phyloP scores from a whole-genome alignment of 2,888 invertebrate genomes.

The Mesoligia furuncula region DNA sequence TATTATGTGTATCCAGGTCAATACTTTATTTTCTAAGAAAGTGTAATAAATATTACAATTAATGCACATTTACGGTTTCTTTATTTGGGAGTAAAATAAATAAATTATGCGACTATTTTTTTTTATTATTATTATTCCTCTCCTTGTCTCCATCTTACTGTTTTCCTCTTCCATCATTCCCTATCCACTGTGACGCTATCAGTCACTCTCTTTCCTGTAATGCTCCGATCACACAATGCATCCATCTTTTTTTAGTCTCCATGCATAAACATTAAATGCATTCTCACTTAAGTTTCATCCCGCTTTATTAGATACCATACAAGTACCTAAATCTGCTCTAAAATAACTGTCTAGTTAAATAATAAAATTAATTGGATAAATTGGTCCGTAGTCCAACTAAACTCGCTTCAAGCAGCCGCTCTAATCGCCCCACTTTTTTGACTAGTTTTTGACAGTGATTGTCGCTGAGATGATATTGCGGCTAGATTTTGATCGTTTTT shows the following conservation, averaged over 20 bases:
- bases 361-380: too few relatives aligned
- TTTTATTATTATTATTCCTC: neutral
- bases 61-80: too few relatives aligned
- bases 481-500: too few relatives aligned
- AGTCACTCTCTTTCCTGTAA: too few relatives aligned
- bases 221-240: neutral
- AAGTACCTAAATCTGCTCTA: too few relatives aligned
- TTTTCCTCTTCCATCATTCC: neutral
- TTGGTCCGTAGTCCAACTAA: too few relatives aligned
- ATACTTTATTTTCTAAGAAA: slow-evolving; percentile 46
- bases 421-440: too few relatives aligned
- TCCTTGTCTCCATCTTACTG: neutral
- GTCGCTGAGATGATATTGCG: too few relatives aligned
- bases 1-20: slow-evolving; percentile 37
- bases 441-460: too few relatives aligned
- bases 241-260: neutral
- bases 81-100: neutral
- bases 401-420: too few relatives aligned
- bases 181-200: too few relatives aligned
- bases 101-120: neutral
- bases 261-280: neutral
- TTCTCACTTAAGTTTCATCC: neutral
- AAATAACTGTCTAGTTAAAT: neutral
- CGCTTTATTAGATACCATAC: neutral
- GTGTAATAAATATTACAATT: slow-evolving; percentile 7